These are phyloP conservation scores for Silurus lanzhouensis DNA, from an alignment of 2,797 vertebrate species.

Conservation along the genomic window DNA sequence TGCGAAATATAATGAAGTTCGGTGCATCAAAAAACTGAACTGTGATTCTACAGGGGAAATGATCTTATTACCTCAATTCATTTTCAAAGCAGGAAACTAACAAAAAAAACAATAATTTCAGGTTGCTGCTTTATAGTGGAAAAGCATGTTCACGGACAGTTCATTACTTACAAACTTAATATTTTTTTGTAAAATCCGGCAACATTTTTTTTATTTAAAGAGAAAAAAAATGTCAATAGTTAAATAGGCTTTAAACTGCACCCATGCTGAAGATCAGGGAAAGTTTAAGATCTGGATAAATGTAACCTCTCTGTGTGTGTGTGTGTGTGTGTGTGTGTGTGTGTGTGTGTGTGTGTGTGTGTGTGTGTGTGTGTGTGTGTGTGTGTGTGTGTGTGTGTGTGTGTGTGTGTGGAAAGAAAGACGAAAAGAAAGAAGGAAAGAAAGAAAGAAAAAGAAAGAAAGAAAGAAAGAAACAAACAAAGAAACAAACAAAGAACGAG, in stretches of 20 bases:
- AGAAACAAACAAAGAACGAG: too few relatives aligned
- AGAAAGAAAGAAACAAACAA: too few relatives aligned
- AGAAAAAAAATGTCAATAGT: background rate
- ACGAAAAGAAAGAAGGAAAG: too few relatives aligned
- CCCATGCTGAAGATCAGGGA: constrained; percentile 10
- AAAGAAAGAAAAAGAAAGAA: too few relatives aligned
- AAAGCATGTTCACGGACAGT: background rate
- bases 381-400: too few relatives aligned
- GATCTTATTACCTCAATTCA: constrained; percentile 77
- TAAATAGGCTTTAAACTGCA: constrained; percentile 15
- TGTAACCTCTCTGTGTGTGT: background rate
- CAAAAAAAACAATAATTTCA: background rate
- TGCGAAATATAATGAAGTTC: constrained; percentile 70
- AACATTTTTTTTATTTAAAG: background rate
- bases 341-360: too few relatives aligned
- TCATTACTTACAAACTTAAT: too few relatives aligned
- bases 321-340: too few relatives aligned
- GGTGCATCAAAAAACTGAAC: constrained; percentile 72
- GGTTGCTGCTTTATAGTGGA: constrained; percentile 20
- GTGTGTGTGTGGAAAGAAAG: constrained; percentile 45
- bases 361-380: background rate
- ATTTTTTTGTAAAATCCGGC: background rate
- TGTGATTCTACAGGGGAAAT: constrained; percentile 59
- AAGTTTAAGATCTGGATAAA: constrained; percentile 9
- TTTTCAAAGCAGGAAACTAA: constrained; percentile 60